Conservation (phyloP, 2,797 vertebrate species). For the Siniperca scherzeri region DNA sequence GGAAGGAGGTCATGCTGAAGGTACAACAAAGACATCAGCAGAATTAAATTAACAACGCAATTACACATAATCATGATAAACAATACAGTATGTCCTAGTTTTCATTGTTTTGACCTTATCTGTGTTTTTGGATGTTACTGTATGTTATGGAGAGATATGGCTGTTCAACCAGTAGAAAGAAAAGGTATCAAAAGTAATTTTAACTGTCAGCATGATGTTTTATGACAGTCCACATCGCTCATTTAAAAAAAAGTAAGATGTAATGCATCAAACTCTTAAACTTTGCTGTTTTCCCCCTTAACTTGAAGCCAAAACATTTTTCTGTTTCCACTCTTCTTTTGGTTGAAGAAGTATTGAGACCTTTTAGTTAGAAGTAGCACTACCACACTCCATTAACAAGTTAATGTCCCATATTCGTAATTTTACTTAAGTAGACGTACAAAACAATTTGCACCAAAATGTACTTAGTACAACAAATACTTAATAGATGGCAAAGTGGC, state of each 20-base stretch:
- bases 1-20: not conserved
- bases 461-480: not conserved
- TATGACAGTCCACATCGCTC: not conserved
- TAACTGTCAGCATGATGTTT: not conserved
- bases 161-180: not conserved
- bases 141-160: not conserved
- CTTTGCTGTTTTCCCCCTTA: not conserved
- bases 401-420: too few species aligned
- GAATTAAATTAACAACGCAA: not conserved
- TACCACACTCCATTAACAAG: not conserved
- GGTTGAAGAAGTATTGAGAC: not conserved
- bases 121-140: not conserved
- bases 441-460: not conserved
- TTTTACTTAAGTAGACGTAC: not conserved
- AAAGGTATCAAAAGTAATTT: not conserved
- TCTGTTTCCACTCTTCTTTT: not conserved
- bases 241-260: not conserved
- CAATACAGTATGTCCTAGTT: not conserved
- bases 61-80: not conserved
- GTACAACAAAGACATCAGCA: not conserved
- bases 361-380: not conserved
- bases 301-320: not conserved
- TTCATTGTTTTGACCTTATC: not conserved
- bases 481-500: not conserved
- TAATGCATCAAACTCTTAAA: not conserved